phyloP scores from a whole-genome alignment of 2,113 vertebrate species.

The Haemorhous mexicanus region DNA sequence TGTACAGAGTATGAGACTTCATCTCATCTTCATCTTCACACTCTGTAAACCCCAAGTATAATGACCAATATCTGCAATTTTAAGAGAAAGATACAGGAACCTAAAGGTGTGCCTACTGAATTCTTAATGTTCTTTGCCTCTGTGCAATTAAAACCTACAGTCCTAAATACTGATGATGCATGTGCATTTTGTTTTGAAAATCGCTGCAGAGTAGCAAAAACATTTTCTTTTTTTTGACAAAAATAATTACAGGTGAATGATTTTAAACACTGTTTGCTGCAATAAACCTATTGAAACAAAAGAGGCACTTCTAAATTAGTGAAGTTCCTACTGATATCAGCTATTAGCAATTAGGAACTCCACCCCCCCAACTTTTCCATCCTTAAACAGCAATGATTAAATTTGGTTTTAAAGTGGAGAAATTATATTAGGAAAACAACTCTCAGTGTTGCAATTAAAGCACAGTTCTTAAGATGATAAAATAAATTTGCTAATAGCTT shows the following conservation, averaged over 20 bases:
- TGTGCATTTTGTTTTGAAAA: conserved; percentile 45
- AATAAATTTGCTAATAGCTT: conserved; percentile 59
- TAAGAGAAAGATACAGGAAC: neutral
- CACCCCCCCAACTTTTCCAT: conserved; percentile 32
- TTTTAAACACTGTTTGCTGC: conserved; percentile 54
- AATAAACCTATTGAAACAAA: conserved; percentile 66
- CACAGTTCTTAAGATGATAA: conserved; percentile 51
- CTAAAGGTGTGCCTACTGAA: neutral
- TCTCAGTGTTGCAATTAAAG: conserved; percentile 56
- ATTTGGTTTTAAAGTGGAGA: conserved; percentile 62
- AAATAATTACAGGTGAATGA: conserved; percentile 63
- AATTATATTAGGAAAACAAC: conserved; percentile 64
- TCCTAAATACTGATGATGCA: conserved; percentile 10
- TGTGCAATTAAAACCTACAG: neutral
- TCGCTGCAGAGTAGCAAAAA: conserved; percentile 32
- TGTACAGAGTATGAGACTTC: neutral
- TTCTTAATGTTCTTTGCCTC: neutral
- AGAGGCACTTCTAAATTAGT: conserved; percentile 67
- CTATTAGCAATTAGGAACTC: conserved; percentile 67
- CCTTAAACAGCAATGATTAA: conserved; percentile 60
- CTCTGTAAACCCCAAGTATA: neutral
- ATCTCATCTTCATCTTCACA: neutral
- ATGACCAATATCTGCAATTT: neutral
- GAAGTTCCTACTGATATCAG: conserved; percentile 55
- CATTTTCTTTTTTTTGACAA: conserved; percentile 33